Percentiles rank a stretch among this genome's conserved stretches.
These are phyloP conservation scores for Agrochola lychnidis DNA, from an alignment of 2,888 invertebrate species.

Conservation along the genomic window DNA sequence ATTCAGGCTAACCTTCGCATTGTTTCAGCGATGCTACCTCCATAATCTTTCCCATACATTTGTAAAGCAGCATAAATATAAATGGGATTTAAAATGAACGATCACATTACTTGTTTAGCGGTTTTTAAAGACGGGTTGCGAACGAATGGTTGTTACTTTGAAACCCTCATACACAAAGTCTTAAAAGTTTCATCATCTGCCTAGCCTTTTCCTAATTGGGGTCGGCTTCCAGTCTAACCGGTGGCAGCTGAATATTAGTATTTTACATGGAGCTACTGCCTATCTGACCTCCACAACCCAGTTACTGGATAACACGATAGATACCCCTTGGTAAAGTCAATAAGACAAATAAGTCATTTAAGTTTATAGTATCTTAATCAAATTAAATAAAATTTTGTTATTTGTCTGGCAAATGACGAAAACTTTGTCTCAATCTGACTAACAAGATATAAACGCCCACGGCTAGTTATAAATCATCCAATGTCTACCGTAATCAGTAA, in stretches of 20 bases:
- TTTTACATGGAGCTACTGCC: not conserved
- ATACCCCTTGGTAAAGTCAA: not conserved
- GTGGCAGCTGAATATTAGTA: not conserved
- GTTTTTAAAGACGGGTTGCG: not conserved
- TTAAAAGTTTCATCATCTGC: not conserved
- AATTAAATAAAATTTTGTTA: no score
- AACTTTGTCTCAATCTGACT: no score
- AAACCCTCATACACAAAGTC: not conserved
- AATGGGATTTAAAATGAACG: constrained; percentile 11
- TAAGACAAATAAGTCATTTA: not conserved
- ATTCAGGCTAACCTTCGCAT: constrained; percentile 23
- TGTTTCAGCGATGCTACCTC: constrained; percentile 20
- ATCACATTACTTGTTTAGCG: not conserved
- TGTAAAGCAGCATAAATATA: constrained; percentile 25
- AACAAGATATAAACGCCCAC: not conserved
- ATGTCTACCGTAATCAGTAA: not conserved
- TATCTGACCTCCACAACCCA: not conserved
- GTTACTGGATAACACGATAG: not conserved
- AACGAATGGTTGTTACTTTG: not conserved
- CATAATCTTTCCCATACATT: constrained; percentile 32
- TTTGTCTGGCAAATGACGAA: no score
- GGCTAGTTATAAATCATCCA: no score
- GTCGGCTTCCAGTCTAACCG: no score
- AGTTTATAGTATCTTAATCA: not conserved
- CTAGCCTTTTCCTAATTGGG: not conserved